Evolutionary conservation across 2,888 invertebrate species (phyloP), one percentile per base, ranked within the genome.

Genomic region (Eumacrocentrus americanus): DNA sequence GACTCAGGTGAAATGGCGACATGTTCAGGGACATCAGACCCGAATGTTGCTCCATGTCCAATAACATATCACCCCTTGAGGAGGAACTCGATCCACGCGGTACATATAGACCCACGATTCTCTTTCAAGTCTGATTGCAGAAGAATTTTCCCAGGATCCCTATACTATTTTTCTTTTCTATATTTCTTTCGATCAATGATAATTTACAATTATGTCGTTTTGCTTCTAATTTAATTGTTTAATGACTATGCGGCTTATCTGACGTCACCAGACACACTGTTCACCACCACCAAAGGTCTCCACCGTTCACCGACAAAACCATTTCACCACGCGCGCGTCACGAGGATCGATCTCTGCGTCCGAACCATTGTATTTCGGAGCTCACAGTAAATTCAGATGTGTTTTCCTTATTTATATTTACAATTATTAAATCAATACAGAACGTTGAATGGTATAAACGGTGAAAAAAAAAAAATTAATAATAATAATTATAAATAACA

Each of bases 1-100:
- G 90, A 77, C 89, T 90, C 83, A 91, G 84, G 79, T 89, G 89
- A 83, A 92, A 93, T 72, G 92, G 91, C 84, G 92, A 91, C 90
- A 93, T 91, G 85, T 91, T 92, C 79, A 92, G 87, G 82, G 92
- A 91, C 86, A 92, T 89, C 84, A 92, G 87, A 85, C 91, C 89
- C 85, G 87, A 84, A 82, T 88, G 86, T 84, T 91, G 91, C 85
- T 93, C 92, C 93, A 93, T 93, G 83, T 89, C 88, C 84, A 89
- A 88, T 88, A 89, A 87, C 89, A 89, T 89, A 84, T 85, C 86
- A 83, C 75, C 67, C 67, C 68, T 58, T 22, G 64, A 66, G 63
- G 66, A 64, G 64, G 58, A 67, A 46, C 61, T 61, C 50, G 59
- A 66, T 67, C 67, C 65, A 65, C 67, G 66, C 64, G 42, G 66